Conservation (phyloP, 1,140 invertebrate genomes). For the Drosophila auraria region DNA sequence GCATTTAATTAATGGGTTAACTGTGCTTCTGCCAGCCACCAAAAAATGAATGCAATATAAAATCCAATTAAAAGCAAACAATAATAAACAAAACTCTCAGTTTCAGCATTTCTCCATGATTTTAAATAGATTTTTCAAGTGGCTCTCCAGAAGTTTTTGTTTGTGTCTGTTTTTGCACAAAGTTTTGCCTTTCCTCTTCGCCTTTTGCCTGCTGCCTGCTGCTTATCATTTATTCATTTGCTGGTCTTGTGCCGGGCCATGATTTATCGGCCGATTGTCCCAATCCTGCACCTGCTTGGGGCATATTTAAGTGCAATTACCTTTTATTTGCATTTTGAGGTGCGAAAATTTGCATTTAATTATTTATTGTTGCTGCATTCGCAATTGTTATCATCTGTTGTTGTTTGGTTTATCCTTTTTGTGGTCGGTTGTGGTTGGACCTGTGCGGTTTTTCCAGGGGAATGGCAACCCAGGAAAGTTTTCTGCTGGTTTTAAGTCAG, state of each 20-base stretch:
- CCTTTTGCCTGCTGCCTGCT: conserved; percentile 42
- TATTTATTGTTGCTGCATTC: conserved; percentile 59
- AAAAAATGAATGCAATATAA: conserved; percentile 8
- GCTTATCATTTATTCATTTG: conserved; percentile 75
- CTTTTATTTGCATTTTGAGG: conserved; percentile 64
- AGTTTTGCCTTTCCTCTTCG: conserved; percentile 34
- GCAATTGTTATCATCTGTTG: conserved; percentile 45
- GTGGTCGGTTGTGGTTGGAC: conserved; percentile 18
- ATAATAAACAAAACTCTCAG: conserved; percentile 41
- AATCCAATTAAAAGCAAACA: conserved; percentile 17
- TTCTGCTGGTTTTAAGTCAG: conserved; percentile 1
- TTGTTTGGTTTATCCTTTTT: conserved; percentile 24
- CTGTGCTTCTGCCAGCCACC: conserved; percentile 30
- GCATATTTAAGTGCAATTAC: conserved; percentile 56
- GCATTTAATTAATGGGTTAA: conserved; percentile 75
- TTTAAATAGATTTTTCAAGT: conserved; percentile 37
- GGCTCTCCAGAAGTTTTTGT: conserved; percentile 35
- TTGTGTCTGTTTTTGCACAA: conserved; percentile 30
- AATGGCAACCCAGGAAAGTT: neutral
- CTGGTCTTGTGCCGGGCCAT: conserved; percentile 24
- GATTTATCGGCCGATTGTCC: conserved; percentile 47
- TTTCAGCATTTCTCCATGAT: conserved; percentile 2
- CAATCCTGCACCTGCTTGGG: conserved; percentile 15
- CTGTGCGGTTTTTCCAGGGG: conserved; percentile 36
- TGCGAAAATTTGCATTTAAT: conserved; percentile 68